These are phyloP conservation scores for Poeciliopsis presidionis DNA, from an alignment of 2,797 vertebrate genomes.

Conservation along the genomic window DNA sequence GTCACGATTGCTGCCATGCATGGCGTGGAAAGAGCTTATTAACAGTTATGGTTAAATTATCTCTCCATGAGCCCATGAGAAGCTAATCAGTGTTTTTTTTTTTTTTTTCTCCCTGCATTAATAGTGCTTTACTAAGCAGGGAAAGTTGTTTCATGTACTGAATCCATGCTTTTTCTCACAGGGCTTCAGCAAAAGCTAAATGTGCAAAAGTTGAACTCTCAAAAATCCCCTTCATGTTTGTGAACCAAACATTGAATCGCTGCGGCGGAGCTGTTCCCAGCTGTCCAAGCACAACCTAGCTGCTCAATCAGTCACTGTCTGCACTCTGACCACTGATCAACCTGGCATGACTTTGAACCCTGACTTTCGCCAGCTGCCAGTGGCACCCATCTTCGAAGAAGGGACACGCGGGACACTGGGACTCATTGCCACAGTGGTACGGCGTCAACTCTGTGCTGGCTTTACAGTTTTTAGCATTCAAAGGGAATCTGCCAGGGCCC, in stretches of 20 bases:
- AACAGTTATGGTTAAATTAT: conserved; percentile 68
- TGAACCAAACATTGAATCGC: conserved; percentile 44
- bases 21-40: conserved; percentile 47
- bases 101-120: neutral
- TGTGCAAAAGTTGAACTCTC: conserved; percentile 24
- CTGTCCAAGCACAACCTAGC: conserved; percentile 33
- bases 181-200: conserved; percentile 4
- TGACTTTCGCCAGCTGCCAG: conserved; percentile 75
- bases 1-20: conserved; percentile 24
- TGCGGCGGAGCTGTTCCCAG: conserved; percentile 45
- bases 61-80: conserved; percentile 42
- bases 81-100: conserved; percentile 13
- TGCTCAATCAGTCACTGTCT: conserved; percentile 28
- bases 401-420: conserved; percentile 42
- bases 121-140: conserved; percentile 10
- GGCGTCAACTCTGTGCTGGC: conserved; percentile 58
- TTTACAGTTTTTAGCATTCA: conserved; percentile 73
- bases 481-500: conserved; percentile 61
- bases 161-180: conserved; percentile 3
- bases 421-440: conserved; percentile 52
- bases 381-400: conserved; percentile 45
- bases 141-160: conserved; percentile 17
- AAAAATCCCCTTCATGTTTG: conserved; percentile 59
- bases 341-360: conserved; percentile 71
- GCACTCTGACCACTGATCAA: conserved; percentile 55